phyloP scores from a whole-genome alignment of 2,113 vertebrate species.

The Scolopax mira region DNA sequence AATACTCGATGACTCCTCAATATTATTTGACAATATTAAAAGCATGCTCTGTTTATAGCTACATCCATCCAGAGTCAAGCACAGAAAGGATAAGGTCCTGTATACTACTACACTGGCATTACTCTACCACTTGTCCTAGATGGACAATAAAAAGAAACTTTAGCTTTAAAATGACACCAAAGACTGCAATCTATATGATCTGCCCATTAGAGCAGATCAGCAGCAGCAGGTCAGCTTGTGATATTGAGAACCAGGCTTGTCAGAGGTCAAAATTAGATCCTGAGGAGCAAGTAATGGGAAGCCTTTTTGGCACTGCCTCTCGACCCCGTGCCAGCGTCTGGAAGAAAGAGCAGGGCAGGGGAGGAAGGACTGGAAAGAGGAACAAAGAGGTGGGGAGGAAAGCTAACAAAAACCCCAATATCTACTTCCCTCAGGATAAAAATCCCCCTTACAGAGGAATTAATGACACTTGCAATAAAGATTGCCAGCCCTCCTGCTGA shows the following conservation, averaged over 20 bases:
- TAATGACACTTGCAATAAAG: neutral
- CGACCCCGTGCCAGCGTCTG: neutral
- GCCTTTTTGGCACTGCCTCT: slow-evolving; percentile 23
- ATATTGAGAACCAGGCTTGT: neutral
- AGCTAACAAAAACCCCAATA: neutral
- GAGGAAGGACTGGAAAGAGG: neutral
- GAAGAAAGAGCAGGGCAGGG: neutral
- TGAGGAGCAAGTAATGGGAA: neutral
- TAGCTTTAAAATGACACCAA: neutral
- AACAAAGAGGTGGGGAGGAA: neutral
- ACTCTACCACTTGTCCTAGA: neutral
- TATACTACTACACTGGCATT: neutral
- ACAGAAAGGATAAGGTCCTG: neutral
- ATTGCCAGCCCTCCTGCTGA: neutral
- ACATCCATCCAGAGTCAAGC: neutral
- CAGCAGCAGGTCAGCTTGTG: neutral
- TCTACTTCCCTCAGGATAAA: neutral
- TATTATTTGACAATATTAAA: neutral
- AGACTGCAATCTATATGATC: neutral
- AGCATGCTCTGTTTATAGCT: neutral
- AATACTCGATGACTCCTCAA: neutral
- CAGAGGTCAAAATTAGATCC: slow-evolving; percentile 51
- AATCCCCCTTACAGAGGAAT: neutral
- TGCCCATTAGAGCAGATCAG: neutral
- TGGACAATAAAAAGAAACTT: neutral